A percentile compares a stretch with the other conserved stretches of the same genome.
Evolutionary conservation across 2,797 vertebrate species (phyloP).

Genomic region (Peromyscus melanophrys): DNA sequence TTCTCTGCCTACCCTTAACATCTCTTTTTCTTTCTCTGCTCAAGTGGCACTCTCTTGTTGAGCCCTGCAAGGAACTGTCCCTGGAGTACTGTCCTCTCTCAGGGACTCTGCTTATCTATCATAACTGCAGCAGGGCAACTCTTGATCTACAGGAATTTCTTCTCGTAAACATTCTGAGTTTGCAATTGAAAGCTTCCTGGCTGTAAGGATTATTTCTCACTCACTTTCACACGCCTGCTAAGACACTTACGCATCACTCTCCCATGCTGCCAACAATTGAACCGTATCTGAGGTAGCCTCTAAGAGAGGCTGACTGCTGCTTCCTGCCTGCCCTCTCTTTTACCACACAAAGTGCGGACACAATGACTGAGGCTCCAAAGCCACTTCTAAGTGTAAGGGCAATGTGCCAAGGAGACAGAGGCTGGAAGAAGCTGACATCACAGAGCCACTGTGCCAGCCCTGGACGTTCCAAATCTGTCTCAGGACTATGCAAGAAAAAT

Average conservation of each 20-base stretch:
- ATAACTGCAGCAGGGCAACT: neutral
- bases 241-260: neutral
- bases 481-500: slow-evolving; percentile 10
- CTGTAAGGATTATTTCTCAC: neutral
- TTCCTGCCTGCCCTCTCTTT: neutral
- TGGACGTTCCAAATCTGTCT: neutral
- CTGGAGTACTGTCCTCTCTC: neutral
- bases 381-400: neutral
- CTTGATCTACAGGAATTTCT: neutral
- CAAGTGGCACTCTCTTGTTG: neutral
- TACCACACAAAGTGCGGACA: neutral
- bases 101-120: neutral
- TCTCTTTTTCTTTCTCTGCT: slow-evolving; percentile 42
- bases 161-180: neutral
- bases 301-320: neutral
- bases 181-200: neutral
- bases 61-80: neutral
- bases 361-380: neutral
- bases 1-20: neutral
- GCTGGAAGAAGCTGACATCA: neutral
- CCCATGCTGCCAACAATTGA: neutral
- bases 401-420: neutral
- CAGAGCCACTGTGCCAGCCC: neutral
- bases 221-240: neutral
- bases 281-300: neutral